A percentile compares a stretch with the other conserved stretches of the same genome.
Conservation (phyloP, 2,888 invertebrate species). For the Electrophaes corylata region DNA sequence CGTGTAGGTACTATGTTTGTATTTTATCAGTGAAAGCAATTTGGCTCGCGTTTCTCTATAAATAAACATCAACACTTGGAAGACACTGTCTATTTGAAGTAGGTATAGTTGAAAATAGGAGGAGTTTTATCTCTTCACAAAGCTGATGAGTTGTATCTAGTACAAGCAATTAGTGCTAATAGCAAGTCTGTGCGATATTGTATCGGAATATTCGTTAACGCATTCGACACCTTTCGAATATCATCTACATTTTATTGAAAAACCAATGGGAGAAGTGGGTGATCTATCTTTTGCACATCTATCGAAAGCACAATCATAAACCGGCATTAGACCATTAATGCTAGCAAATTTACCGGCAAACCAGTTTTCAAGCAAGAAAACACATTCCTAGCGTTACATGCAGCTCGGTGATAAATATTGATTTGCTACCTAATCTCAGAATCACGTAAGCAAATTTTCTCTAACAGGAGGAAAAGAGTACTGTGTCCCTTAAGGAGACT, state of each 20-base stretch:
- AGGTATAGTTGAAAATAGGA: conserved; percentile 32
- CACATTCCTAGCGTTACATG: too few relatives aligned
- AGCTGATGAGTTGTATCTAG: conserved; percentile 1
- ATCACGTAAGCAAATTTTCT: conserved; percentile 6
- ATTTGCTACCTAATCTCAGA: conserved; percentile 5
- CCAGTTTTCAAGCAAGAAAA: too few relatives aligned
- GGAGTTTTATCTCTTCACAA: conserved; percentile 11
- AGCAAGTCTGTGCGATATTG: neutral
- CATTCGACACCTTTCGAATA: neutral
- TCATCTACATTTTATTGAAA: neutral
- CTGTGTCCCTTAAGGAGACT: too few relatives aligned
- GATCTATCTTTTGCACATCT: too few relatives aligned
- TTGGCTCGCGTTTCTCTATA: conserved; percentile 70
- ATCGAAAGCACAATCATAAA: too few relatives aligned
- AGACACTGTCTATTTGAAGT: conserved; percentile 52
- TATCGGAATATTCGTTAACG: neutral
- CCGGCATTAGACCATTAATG: too few relatives aligned
- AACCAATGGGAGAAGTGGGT: neutral
- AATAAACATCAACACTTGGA: conserved; percentile 59
- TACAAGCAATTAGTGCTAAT: conserved; percentile 10
- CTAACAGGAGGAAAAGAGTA: conserved; percentile 6
- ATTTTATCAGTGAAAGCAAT: conserved; percentile 71
- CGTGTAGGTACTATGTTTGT: conserved; percentile 45
- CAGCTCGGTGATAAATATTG: neutral
- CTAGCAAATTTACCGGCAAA: too few relatives aligned